A percentile compares a stretch with the other conserved stretches of the same genome.
These are phyloP conservation scores for Scolanthus callimorphus DNA, from an alignment of 92 coral and sea anemone species.

Conservation along the genomic window DNA sequence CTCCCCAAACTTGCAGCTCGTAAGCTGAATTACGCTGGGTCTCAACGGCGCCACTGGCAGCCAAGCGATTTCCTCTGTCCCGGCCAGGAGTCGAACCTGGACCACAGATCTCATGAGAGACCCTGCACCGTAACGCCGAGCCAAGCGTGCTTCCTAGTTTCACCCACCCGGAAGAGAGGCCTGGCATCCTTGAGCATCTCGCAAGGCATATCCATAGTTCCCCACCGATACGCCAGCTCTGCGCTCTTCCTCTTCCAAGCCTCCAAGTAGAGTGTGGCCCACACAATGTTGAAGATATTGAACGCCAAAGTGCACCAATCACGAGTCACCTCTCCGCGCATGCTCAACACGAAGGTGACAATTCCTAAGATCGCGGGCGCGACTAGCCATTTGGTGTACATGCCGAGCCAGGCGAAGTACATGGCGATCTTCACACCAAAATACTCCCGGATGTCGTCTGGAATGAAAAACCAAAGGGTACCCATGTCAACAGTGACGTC, in stretches of 20 bases:
- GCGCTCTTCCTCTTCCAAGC: conserved; percentile 99
- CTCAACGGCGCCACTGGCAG: no score
- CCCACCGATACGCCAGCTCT: conserved; percentile 98
- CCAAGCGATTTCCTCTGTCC: no score
- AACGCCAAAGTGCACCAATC: conserved; percentile 97
- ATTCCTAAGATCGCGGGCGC: conserved; percentile 96
- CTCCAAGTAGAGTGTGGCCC: conserved; percentile 98
- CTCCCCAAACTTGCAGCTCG: no score
- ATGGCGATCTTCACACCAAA: conserved; percentile 99
- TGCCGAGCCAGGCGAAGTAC: conserved; percentile 99
- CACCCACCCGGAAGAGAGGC: conserved; percentile 72
- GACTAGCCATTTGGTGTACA: conserved; percentile 98
- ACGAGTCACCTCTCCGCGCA: conserved; percentile 87
- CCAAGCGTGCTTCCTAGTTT: no score
- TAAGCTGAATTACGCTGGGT: no score
- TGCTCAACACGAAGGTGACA: conserved; percentile 82
- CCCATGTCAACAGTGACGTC: no score
- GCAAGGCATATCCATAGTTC: conserved; percentile 98
- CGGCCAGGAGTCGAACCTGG: no score
- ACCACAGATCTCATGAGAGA: no score
- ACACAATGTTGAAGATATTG: conserved; percentile 96
- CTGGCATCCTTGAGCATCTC: conserved; percentile 95
- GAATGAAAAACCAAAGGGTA: no score
- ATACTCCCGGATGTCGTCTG: conserved; percentile 93
- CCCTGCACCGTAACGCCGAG: no score